A percentile compares a stretch with the other conserved stretches of the same genome.
phyloP scores from a whole-genome alignment of 2,888 invertebrate genomes.

The Lasioglossum oenotherae region DNA sequence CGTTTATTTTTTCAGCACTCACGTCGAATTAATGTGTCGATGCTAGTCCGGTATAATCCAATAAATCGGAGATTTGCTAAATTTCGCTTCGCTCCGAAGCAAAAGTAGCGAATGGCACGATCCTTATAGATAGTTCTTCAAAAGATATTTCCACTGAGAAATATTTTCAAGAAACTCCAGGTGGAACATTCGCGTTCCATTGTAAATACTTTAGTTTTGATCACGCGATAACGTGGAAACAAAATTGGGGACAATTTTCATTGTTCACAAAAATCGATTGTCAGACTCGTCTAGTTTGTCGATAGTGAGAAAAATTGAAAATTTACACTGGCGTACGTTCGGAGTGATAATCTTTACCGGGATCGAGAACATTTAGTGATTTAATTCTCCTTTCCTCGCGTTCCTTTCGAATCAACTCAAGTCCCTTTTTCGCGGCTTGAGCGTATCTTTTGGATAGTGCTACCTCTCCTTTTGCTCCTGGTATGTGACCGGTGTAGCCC shows the following conservation, averaged over 20 bases:
- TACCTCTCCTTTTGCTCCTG: slow-evolving; percentile 88
- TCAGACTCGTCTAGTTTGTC: neutral
- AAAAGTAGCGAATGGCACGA: slow-evolving; percentile 59
- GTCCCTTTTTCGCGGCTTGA: slow-evolving; percentile 88
- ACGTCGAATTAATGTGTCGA: neutral
- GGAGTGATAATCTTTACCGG: slow-evolving; percentile 67
- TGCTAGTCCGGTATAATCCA: neutral
- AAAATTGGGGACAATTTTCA: neutral
- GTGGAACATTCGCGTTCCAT: neutral
- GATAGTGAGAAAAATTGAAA: neutral
- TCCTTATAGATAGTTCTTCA: slow-evolving; percentile 36
- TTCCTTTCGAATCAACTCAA: slow-evolving; percentile 87
- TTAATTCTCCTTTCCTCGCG: slow-evolving; percentile 83
- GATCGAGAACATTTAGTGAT: slow-evolving; percentile 67
- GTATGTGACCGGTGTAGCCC: slow-evolving; percentile 91
- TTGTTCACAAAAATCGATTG: slow-evolving; percentile 21
- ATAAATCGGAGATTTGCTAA: slow-evolving; percentile 46
- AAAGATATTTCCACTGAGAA: slow-evolving; percentile 64
- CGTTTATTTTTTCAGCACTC: neutral
- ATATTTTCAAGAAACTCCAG: slow-evolving; percentile 62
- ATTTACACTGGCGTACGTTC: slow-evolving; percentile 43
- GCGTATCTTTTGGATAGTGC: slow-evolving; percentile 89
- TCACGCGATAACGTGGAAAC: neutral
- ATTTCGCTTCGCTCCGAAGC: slow-evolving; percentile 66
- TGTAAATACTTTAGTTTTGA: neutral